These are phyloP conservation scores for Fragum whitleyi DNA, from an alignment of 2,888 invertebrate genomes.

Conservation along the genomic window DNA sequence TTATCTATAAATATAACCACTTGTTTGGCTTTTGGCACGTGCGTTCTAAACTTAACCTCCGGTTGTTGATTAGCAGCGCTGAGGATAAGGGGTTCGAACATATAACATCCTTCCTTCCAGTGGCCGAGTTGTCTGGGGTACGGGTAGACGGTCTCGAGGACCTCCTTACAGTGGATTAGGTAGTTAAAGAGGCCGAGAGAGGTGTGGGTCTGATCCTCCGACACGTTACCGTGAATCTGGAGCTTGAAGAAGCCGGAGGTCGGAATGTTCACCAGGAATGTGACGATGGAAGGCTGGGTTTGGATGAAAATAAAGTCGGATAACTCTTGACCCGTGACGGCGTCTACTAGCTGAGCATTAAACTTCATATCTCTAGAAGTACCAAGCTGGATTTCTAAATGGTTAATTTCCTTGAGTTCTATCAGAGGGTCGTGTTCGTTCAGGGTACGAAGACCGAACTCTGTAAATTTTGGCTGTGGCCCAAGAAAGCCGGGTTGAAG, in stretches of 20 bases:
- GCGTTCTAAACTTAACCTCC: conserved; percentile 67
- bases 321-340: conserved; percentile 60
- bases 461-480: conserved; percentile 72
- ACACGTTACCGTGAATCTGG: conserved; percentile 71
- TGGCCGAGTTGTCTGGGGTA: conserved; percentile 71
- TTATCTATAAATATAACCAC: conserved; percentile 71
- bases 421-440: conserved; percentile 74
- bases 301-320: conserved; percentile 71
- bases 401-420: conserved; percentile 62
- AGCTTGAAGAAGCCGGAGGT: conserved; percentile 67
- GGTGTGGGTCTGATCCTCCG: conserved; percentile 68
- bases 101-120: conserved; percentile 74
- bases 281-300: conserved; percentile 67
- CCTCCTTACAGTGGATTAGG: conserved; percentile 64
- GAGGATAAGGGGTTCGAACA: conserved; percentile 68
- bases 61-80: conserved; percentile 50
- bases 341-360: conserved; percentile 66
- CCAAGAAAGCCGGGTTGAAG: conserved; percentile 71
- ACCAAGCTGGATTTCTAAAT: conserved; percentile 68
- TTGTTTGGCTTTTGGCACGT: conserved; percentile 70
- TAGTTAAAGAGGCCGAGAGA: conserved; percentile 72
- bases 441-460: conserved; percentile 66
- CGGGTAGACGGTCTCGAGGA: conserved; percentile 53
- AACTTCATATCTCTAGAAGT: conserved; percentile 70
- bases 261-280: conserved; percentile 69